Percentiles rank a stretch among this genome's conserved stretches.
Conservation (phyloP, 2,888 invertebrate species). For the Meiosimyza decipiens region DNA sequence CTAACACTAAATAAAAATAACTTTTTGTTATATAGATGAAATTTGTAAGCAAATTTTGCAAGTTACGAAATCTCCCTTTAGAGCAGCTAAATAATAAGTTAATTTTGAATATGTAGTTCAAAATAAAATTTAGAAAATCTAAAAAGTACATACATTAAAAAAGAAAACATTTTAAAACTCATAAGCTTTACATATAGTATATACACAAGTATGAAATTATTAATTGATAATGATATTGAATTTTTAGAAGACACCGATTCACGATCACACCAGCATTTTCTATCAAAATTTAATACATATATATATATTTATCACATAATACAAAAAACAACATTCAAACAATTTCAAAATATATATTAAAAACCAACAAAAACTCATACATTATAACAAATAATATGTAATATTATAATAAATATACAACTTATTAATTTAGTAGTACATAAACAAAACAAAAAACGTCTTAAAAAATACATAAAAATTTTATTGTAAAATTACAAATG, state of each 20-base stretch:
- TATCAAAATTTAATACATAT: not conserved
- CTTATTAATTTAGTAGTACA: conserved; percentile 9
- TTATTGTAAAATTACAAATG: conserved; percentile 41
- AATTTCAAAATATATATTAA: conserved; percentile 27
- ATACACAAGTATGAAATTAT: not conserved
- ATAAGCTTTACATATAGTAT: conserved; percentile 53
- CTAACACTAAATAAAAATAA: too few species aligned
- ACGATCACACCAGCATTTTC: conserved; percentile 25
- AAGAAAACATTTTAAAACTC: conserved; percentile 41
- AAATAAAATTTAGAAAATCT: conserved; percentile 47
- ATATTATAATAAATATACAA: conserved; percentile 28
- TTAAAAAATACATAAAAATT: conserved; percentile 53
- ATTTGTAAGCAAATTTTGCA: not conserved
- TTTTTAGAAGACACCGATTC: conserved; percentile 43
- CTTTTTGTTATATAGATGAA: too few species aligned
- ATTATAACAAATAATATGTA: conserved; percentile 30
- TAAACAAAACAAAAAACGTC: conserved; percentile 24
- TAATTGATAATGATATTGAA: not conserved
- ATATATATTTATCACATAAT: conserved; percentile 9
- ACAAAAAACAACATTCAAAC: conserved; percentile 21
- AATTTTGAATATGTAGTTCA: not conserved
- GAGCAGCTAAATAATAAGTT: conserved; percentile 23
- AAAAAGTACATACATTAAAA: not conserved
- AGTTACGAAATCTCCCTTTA: conserved; percentile 21
- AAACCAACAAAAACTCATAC: conserved; percentile 23